Conservation (phyloP, 2,797 vertebrate species). For the Benthosema pterotum region DNA sequence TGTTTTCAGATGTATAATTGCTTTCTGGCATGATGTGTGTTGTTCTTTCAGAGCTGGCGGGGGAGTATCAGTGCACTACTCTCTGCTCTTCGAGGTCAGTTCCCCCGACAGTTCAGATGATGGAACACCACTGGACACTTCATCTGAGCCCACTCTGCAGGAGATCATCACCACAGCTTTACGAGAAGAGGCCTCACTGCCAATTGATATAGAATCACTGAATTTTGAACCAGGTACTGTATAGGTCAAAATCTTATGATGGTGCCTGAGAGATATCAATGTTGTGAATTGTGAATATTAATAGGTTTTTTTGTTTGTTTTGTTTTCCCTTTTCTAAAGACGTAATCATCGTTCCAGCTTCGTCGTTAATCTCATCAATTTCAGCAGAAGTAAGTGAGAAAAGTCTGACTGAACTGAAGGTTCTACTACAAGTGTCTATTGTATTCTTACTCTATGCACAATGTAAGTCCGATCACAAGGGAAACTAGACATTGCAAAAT, state of each 20-base stretch:
- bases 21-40: constrained; percentile 1
- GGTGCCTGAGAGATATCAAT: neutral
- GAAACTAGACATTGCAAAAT: too few relatives aligned
- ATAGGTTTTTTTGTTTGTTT: neutral
- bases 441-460: neutral
- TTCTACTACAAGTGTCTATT: neutral
- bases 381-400: constrained; percentile 65
- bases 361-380: constrained; percentile 56
- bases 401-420: neutral
- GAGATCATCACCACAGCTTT: constrained; percentile 83
- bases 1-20: constrained; percentile 2
- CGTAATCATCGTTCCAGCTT: constrained; percentile 47
- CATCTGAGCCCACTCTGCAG: constrained; percentile 74
- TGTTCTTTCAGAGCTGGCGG: constrained; percentile 80
- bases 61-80: constrained; percentile 82
- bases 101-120: constrained; percentile 66
- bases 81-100: constrained; percentile 81
- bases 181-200: constrained; percentile 83
- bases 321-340: constrained; percentile 32
- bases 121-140: constrained; percentile 40
- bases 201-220: constrained; percentile 82
- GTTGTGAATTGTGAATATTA: neutral
- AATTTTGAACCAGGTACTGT: constrained; percentile 82
- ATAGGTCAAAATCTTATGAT: neutral
- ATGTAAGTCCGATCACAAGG: too few relatives aligned